Percentiles rank a stretch among this genome's conserved stretches.
Conservation (phyloP, 2,797 vertebrate genomes). For the Botia almorhae region DNA sequence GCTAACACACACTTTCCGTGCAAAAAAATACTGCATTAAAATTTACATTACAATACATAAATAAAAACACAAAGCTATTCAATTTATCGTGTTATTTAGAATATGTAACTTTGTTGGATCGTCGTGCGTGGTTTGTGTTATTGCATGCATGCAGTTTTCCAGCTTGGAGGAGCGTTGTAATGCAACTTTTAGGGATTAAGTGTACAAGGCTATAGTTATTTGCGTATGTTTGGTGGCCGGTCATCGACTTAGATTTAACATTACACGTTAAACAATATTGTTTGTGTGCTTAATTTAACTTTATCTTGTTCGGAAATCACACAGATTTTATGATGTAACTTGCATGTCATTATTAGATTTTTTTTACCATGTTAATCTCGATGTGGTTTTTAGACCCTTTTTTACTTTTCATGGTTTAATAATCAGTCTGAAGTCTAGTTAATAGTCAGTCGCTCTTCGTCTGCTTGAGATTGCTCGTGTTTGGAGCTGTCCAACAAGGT, state of each 20-base stretch:
- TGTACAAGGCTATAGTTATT: too few relatives aligned
- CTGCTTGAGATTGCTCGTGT: background rate
- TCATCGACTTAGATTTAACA: too few relatives aligned
- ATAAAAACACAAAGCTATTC: background rate
- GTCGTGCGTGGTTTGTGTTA: conserved; percentile 13
- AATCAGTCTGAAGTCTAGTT: too few relatives aligned
- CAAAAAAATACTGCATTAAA: background rate
- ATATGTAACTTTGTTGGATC: conserved; percentile 15
- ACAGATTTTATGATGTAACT: too few relatives aligned
- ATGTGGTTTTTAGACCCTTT: background rate
- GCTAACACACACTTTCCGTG: conserved; percentile 72
- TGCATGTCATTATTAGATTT: background rate
- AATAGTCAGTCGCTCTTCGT: background rate
- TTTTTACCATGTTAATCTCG: background rate
- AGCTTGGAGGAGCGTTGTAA: background rate
- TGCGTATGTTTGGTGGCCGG: too few relatives aligned
- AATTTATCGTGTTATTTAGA: background rate
- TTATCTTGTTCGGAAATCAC: background rate
- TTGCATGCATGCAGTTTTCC: conserved; percentile 13
- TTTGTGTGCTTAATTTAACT: background rate
- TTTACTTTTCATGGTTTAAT: background rate
- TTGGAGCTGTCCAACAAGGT: conserved; percentile 72
- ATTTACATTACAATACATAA: background rate
- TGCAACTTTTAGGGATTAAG: background rate
- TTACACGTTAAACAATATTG: background rate